Conservation (phyloP, 2,888 invertebrate species). For the Torymus aiolomorphi region DNA sequence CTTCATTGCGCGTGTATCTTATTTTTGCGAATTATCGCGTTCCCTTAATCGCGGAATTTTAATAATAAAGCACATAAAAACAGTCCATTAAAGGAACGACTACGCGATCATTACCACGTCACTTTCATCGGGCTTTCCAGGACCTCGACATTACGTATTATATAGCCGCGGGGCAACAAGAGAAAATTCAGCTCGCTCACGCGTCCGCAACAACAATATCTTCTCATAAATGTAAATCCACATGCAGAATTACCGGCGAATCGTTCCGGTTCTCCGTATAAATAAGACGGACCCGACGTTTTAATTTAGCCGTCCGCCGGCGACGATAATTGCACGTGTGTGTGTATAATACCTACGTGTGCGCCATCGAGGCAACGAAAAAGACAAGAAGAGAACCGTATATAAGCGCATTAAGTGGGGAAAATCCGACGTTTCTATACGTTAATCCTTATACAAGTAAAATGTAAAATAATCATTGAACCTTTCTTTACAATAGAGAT, state of each 20-base stretch:
- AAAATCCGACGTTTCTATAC: too few relatives aligned
- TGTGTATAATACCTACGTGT: too few relatives aligned
- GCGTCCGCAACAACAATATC: slow-evolving; percentile 8
- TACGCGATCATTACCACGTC: not conserved
- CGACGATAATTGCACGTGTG: slow-evolving; percentile 23
- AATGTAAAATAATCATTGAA: too few relatives aligned
- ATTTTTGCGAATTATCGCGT: too few relatives aligned
- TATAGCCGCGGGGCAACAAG: not conserved
- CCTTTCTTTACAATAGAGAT: too few relatives aligned
- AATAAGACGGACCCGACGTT: slow-evolving; percentile 37
- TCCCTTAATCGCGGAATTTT: too few relatives aligned
- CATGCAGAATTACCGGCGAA: slow-evolving; percentile 12
- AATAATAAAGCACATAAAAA: too few relatives aligned
- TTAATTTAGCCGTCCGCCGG: slow-evolving; percentile 38
- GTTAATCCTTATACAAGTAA: too few relatives aligned
- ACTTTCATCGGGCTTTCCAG: slow-evolving; percentile 16
- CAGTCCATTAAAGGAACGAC: slow-evolving; percentile 2
- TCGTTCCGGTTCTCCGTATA: slow-evolving; percentile 23
- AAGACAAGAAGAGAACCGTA: too few relatives aligned
- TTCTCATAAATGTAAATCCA: slow-evolving; percentile 31
- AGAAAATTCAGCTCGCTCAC: not conserved
- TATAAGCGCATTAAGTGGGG: too few relatives aligned
- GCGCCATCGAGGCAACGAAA: too few relatives aligned
- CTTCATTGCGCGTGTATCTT: too few relatives aligned
- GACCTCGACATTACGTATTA: not conserved